A percentile compares a stretch with the other conserved stretches of the same genome.
These are phyloP conservation scores for Nemotelus nigrinus DNA, from an alignment of 2,888 invertebrate species.

Conservation along the genomic window DNA sequence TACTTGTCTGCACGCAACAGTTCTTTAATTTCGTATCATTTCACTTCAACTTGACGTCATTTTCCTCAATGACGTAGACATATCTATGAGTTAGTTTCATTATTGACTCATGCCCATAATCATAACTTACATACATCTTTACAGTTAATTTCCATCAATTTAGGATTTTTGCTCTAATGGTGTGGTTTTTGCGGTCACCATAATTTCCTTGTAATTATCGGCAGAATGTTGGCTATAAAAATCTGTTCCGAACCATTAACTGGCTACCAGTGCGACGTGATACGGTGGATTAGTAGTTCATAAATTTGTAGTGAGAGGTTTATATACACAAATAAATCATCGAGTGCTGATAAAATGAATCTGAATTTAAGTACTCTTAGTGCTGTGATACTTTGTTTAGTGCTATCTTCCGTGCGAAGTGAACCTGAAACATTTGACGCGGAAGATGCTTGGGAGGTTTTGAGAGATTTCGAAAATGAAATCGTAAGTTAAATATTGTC, in stretches of 20 bases:
- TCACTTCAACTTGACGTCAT: neutral
- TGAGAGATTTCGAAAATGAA: slow-evolving; percentile 16
- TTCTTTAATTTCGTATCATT: neutral
- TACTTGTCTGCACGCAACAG: too few relatives aligned
- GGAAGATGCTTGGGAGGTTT: neutral
- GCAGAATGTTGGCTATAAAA: slow-evolving; percentile 23
- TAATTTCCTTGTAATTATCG: slow-evolving; percentile 2
- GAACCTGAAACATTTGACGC: neutral
- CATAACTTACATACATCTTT: too few relatives aligned
- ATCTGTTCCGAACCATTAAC: neutral
- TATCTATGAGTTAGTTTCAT: neutral
- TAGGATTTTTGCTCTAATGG: neutral
- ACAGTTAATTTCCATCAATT: neutral
- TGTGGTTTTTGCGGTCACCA: slow-evolving; percentile 29
- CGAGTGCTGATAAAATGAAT: slow-evolving; percentile 7
- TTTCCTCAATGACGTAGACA: neutral
- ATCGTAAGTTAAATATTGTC: neutral
- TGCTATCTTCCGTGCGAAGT: neutral
- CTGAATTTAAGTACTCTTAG: neutral
- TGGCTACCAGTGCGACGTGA: neutral
- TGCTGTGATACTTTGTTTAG: neutral
- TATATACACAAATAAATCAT: too few relatives aligned
- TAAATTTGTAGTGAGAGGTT: neutral
- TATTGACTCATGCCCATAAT: neutral
- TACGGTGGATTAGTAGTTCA: neutral